A percentile compares a stretch with the other conserved stretches of the same genome.
Conservation (phyloP, 1,140 invertebrate genomes). For the Drosophila repleta region DNA sequence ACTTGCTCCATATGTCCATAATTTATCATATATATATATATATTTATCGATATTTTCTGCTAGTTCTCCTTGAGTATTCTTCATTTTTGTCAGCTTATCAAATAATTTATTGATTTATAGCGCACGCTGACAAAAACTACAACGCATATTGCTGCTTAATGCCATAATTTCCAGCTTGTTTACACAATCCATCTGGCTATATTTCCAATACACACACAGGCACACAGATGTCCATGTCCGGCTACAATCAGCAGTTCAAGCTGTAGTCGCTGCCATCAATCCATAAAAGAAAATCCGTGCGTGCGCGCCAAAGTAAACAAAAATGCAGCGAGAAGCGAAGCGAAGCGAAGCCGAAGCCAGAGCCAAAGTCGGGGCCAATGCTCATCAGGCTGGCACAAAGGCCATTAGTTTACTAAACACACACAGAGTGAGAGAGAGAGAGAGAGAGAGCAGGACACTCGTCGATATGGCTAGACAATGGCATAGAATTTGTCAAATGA, state of each 20-base stretch:
- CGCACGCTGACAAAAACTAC: slow-evolving; percentile 36
- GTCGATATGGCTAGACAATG: slow-evolving; percentile 7
- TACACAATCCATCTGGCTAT: slow-evolving; percentile 83
- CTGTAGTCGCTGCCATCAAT: slow-evolving; percentile 66
- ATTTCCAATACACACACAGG: slow-evolving; percentile 61
- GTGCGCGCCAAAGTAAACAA: slow-evolving; percentile 68
- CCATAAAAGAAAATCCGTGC: slow-evolving; percentile 72
- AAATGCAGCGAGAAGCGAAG: slow-evolving; percentile 24
- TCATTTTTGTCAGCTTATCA: slow-evolving; percentile 20
- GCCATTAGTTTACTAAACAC: slow-evolving; percentile 28
- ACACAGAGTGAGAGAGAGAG: slow-evolving; percentile 16
- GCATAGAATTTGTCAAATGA: slow-evolving; percentile 57
- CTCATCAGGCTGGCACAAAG: slow-evolving; percentile 29
- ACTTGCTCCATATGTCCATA: no score
- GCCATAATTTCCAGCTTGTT: slow-evolving; percentile 79
- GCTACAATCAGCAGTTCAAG: slow-evolving; percentile 61
- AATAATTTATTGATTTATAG: slow-evolving; percentile 59
- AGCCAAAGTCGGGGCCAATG: slow-evolving; percentile 17
- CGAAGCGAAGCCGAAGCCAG: background rate
- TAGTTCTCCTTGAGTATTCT: background rate
- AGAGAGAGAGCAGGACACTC: slow-evolving; percentile 8
- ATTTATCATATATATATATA: background rate
- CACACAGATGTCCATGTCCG: slow-evolving; percentile 37
- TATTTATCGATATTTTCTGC: background rate
- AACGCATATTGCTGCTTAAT: slow-evolving; percentile 64